Percentiles rank a stretch among this genome's conserved stretches.
These are phyloP conservation scores for Montifringilla adamsi DNA, from an alignment of 2,113 vertebrate genomes.

Conservation along the genomic window DNA sequence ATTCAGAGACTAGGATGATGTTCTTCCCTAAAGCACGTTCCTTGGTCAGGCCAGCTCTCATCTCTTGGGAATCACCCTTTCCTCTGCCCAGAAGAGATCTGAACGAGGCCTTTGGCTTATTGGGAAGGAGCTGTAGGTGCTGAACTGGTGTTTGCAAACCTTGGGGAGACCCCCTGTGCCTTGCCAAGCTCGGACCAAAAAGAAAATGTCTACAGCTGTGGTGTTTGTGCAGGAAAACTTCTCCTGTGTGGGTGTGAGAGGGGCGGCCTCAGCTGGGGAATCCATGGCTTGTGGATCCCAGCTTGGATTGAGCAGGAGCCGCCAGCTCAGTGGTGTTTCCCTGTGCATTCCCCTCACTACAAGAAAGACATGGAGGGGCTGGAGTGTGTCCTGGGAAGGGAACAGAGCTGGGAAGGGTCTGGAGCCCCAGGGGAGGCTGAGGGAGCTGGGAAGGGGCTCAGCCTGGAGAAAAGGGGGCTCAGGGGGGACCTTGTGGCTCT, in stretches of 20 bases:
- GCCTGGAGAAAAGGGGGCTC: not conserved
- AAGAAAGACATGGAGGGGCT: not conserved
- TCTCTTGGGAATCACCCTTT: not conserved
- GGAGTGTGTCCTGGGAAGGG: fast-evolving
- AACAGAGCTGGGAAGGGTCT: fast-evolving
- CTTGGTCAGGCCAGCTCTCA: not conserved
- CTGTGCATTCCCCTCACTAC: not conserved
- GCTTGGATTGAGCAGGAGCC: not conserved
- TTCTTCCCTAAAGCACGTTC: not conserved
- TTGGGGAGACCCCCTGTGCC: not conserved
- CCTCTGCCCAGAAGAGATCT: not conserved
- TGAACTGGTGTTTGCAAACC: not conserved
- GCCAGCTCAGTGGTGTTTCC: not conserved
- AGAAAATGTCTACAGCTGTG: not conserved
- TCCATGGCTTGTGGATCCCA: fast-evolving
- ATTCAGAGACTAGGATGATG: not conserved
- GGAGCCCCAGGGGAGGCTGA: fast-evolving
- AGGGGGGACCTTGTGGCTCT: not conserved
- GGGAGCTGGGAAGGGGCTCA: not conserved
- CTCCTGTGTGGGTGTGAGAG: not conserved
- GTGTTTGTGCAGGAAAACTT: not conserved
- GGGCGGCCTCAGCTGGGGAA: not conserved
- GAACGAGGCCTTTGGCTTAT: not conserved
- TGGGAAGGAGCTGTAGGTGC: not conserved
- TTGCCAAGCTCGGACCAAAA: not conserved